phyloP scores from a whole-genome alignment of 2,113 vertebrate genomes.

The Toxotes chatareus region DNA sequence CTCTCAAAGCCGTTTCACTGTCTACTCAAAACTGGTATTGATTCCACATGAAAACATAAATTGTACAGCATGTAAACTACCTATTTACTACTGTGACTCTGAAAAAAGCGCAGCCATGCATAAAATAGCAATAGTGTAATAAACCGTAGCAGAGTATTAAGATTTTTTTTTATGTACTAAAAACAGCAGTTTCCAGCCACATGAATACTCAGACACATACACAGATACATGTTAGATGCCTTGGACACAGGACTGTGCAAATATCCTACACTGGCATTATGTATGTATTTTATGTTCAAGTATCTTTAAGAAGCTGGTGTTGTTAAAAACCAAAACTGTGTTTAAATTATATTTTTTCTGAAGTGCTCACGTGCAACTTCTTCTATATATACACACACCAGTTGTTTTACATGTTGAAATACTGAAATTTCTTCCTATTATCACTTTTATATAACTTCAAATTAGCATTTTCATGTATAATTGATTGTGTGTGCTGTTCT shows the following conservation, averaged over 20 bases:
- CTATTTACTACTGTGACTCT: constrained; percentile 35
- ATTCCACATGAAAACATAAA: neutral
- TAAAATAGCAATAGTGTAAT: constrained; percentile 32
- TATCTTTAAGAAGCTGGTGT: neutral
- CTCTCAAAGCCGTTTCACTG: constrained; percentile 22
- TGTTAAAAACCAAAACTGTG: constrained; percentile 4
- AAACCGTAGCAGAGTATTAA: neutral
- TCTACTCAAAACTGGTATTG: neutral
- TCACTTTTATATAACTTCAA: constrained; percentile 21
- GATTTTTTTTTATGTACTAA: neutral
- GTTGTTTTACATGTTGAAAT: neutral
- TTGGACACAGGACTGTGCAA: constrained; percentile 37
- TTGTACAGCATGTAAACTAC: constrained; percentile 35
- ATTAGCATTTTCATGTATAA: constrained; percentile 16
- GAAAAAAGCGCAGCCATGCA: neutral
- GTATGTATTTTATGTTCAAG: constrained; percentile 12
- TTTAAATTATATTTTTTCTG: neutral
- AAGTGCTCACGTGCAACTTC: neutral
- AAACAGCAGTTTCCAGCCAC: neutral
- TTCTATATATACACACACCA: neutral
- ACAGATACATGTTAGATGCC: constrained; percentile 2
- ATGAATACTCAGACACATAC: neutral
- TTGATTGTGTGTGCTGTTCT: neutral
- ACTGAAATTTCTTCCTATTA: constrained; percentile 11
- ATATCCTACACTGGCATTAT: constrained; percentile 3